phyloP scores from a whole-genome alignment of 2,797 vertebrate genomes.

The Cottoperca gobio region DNA sequence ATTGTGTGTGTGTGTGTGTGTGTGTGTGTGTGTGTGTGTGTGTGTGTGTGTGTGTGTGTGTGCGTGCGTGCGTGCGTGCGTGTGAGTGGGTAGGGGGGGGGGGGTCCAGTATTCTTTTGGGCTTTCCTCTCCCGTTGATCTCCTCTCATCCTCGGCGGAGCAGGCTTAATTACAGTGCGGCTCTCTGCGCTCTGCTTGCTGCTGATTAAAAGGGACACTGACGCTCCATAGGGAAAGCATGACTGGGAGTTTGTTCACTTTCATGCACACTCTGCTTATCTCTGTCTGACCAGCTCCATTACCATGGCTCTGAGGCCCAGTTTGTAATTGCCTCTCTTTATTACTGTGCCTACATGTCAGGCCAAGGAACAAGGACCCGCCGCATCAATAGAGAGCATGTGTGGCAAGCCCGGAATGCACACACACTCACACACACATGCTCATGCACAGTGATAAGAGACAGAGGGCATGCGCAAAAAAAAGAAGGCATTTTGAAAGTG shows the following conservation, averaged over 20 bases:
- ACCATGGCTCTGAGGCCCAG: conserved; percentile 73
- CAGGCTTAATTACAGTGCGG: conserved; percentile 75
- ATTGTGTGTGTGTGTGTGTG: conserved; percentile 26
- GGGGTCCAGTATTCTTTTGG: conserved; percentile 50
- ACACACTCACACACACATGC: neutral
- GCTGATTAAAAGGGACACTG: conserved; percentile 82
- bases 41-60: conserved; percentile 15
- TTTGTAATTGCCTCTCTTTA: conserved; percentile 83
- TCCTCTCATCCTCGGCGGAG: conserved; percentile 69
- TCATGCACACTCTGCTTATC: conserved; percentile 79
- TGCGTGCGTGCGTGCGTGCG: conserved; percentile 20
- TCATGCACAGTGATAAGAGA: conserved; percentile 22
- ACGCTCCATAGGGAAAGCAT: conserved; percentile 69
- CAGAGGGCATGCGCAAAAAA: conserved; percentile 34
- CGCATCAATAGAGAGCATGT: conserved; percentile 43
- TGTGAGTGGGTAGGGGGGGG: conserved; percentile 14
- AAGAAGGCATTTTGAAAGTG: conserved; percentile 44
- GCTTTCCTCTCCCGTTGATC: conserved; percentile 71
- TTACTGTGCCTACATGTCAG: conserved; percentile 75
- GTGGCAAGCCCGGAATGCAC: conserved; percentile 31
- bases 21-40: conserved; percentile 34
- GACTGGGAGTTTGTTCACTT: conserved; percentile 78
- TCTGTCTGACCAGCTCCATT: conserved; percentile 78
- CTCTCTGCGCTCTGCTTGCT: conserved; percentile 70
- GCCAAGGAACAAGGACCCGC: conserved; percentile 68